Evolutionary conservation across 2,888 invertebrate species (phyloP).

Genomic region (Napeogenes sylphis): DNA sequence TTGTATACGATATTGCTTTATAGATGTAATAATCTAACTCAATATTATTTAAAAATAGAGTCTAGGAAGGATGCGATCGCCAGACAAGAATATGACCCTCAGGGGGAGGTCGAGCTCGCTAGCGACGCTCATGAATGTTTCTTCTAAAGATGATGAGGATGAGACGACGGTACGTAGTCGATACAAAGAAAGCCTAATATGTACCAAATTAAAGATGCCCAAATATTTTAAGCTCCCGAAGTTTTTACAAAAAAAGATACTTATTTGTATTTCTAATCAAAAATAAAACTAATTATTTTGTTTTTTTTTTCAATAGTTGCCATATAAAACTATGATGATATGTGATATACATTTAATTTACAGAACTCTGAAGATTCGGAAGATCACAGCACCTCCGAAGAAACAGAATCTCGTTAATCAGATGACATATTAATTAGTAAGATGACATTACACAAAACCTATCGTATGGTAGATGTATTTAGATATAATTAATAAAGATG

Average conservation of each 20-base stretch:
- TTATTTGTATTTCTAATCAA: too few relatives aligned
- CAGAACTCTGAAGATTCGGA: constrained; percentile 64
- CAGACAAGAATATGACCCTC: constrained; percentile 43
- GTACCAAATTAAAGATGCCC: too few relatives aligned
- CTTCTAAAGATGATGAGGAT: constrained; percentile 55
- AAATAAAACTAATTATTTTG: too few relatives aligned
- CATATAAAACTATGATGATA: not conserved
- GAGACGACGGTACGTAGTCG: constrained; percentile 52
- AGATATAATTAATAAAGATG: too few relatives aligned
- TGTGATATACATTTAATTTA: constrained; percentile 16
- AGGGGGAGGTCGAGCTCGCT: constrained; percentile 57
- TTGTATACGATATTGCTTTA: too few relatives aligned
- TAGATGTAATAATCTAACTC: not conserved
- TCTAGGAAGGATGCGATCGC: constrained; percentile 51
- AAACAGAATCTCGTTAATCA: constrained; percentile 60
- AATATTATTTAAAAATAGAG: constrained; percentile 37
- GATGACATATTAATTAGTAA: not conserved
- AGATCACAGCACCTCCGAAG: constrained; percentile 58
- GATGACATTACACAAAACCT: too few relatives aligned
- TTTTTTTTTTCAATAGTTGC: too few relatives aligned
- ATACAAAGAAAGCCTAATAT: not conserved
- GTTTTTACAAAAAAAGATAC: too few relatives aligned
- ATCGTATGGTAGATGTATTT: too few relatives aligned
- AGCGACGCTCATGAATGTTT: constrained; percentile 62
- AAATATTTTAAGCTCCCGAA: too few relatives aligned